Evolutionary conservation across 2,888 invertebrate genomes (phyloP), one percentile per base, ranked within the genome.

Genomic region (Hemaris fuciformis): DNA sequence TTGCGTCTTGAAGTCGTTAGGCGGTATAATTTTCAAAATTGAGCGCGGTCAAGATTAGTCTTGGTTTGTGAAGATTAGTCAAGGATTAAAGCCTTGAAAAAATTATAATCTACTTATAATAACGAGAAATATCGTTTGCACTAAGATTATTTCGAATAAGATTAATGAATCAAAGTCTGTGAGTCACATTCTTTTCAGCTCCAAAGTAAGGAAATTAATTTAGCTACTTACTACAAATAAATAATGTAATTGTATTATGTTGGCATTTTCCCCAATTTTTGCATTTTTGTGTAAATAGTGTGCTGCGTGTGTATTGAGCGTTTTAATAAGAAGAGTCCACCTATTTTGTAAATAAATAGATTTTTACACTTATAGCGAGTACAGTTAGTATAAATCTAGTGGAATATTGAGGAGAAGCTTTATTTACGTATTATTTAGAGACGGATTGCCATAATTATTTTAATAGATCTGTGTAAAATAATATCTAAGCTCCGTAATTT

Each of bases 311-410:
- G 80, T 85, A 88, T 81, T 83, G 83, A 83, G 80, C 80, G 84
- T 87, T 89, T 83, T 85, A 87, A 89, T 56, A 62, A 89, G 91
- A 92, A 92, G 85, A 89, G 87, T 90, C 91, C 91, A 92, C 91
- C 91, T 91, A 90, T 89, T 89, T 89, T 91, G 91, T 91, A 91
- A 89, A 89, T 91, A 89, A 80, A 84, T 87, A 88, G 87, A 85
- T 84, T 91, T 91, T 89, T 90, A 91, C 90, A 89, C 87, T 81
- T 79, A 76, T 84, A 84, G 76, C 77, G 75, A 74, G 76, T 81
- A 78, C 75, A 62, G 76, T 80, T 81, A 76, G 73, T 73, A 73
- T 69, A 73, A 68, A 72, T 71, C 69, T 76, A 82, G 79, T 81
- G 76, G 74, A 79, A 78, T 77, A 78, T 74, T 84, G 80, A 79